phyloP scores from a whole-genome alignment of 2,113 vertebrate genomes.

The Potamarius usumacintae region DNA sequence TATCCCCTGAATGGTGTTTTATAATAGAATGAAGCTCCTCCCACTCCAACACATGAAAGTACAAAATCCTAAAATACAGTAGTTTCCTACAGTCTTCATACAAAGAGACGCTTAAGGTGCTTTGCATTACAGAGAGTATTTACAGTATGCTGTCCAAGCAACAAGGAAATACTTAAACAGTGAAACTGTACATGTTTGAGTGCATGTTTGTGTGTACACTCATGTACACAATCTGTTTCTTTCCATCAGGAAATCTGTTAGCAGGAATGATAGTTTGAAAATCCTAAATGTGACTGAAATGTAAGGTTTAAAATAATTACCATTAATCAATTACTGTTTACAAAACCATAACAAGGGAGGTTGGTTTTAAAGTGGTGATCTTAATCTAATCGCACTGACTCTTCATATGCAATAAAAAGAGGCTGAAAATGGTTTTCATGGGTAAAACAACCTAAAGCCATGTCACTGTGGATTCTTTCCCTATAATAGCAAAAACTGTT shows the following conservation, averaged over 20 bases:
- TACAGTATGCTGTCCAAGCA: background rate
- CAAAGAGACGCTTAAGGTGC: background rate
- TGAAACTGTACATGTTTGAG: background rate
- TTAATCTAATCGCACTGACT: background rate
- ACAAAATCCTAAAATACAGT: background rate
- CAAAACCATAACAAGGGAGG: background rate
- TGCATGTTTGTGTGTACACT: background rate
- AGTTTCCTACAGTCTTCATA: background rate
- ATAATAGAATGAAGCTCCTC: background rate
- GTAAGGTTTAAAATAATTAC: background rate
- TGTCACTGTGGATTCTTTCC: background rate
- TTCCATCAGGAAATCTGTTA: background rate
- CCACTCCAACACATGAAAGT: background rate
- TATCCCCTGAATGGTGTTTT: constrained; percentile 10
- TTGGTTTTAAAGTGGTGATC: background rate
- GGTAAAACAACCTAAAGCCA: background rate
- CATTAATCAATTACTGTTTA: background rate
- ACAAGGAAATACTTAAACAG: background rate
- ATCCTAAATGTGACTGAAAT: background rate
- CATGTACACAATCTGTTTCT: background rate
- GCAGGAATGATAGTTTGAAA: background rate
- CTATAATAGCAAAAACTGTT: background rate
- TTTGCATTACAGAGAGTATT: background rate
- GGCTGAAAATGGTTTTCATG: background rate
- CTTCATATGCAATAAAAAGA: background rate